A percentile compares a stretch with the other conserved stretches of the same genome.
Evolutionary conservation across 2,888 invertebrate species (phyloP).

Genomic region (Amblyteles armatorius): DNA sequence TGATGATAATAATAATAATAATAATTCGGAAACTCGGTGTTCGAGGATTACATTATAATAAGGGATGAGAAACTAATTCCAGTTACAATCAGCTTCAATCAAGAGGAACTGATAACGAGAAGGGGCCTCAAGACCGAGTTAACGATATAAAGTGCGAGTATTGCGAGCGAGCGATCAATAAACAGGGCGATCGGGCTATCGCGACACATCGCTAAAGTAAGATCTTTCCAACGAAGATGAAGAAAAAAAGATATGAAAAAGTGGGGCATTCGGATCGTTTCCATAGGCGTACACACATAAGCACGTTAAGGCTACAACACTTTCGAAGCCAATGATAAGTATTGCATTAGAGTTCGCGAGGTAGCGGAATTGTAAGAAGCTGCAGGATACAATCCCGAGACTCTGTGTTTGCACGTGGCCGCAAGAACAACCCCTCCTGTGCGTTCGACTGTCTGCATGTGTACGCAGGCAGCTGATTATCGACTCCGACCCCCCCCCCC

Average conservation of each 20-base stretch:
- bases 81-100: neutral
- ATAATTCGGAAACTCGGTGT: no score
- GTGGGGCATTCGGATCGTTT: neutral
- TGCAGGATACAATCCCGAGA: neutral
- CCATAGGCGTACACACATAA: neutral
- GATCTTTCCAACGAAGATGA: neutral
- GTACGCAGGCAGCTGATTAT: constrained; percentile 44
- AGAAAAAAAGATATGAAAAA: neutral
- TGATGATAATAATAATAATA: neutral
- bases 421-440: neutral
- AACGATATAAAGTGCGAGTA: neutral
- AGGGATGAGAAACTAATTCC: neutral
- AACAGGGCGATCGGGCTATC: constrained; percentile 6
- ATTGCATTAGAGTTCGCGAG: neutral
- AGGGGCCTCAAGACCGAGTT: neutral
- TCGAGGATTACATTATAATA: neutral
- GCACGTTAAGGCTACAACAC: neutral
- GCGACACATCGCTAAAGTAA: neutral
- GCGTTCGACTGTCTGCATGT: constrained; percentile 9
- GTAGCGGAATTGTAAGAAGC: constrained; percentile 7
- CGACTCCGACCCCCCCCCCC: constrained; percentile 13
- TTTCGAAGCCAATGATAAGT: constrained; percentile 2
- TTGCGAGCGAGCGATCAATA: constrained; percentile 25
- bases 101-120: neutral
- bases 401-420: constrained; percentile 30